Base-by-base conservation (phyloP, 2,113 vertebrate species). In the Camelus dromedarius region DNA sequence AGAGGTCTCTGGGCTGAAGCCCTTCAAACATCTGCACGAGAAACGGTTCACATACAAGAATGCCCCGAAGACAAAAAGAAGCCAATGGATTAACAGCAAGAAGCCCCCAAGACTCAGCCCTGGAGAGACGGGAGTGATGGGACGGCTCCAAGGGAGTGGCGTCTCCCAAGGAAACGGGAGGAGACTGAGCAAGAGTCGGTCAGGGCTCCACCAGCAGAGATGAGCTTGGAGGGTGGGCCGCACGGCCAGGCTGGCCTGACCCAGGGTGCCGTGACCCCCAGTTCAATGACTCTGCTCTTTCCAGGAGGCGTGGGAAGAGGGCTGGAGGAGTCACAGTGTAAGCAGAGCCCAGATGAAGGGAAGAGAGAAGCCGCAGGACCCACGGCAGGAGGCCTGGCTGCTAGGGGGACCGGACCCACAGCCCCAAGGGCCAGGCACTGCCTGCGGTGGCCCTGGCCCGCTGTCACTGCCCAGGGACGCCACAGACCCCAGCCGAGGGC, bases 221-320 rank as follows among this genome's bases (percentile, higher is more conserved):
- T 2, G 7, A 81, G 84, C 76, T 30, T 0, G 15, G 10, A 35
- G 20, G 4, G n/a, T 42, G 0, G 0, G 1, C 32, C 73, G 38
- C 46, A 16, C 28, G 6, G 72, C 46, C 75, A 77, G 48, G 32
- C 0, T 42, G 0, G 50, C 18, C 48, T 6, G 3, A 5, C 48
- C 46, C 30, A 54, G 38, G 5, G 38, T 5, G 38, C 38, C 5
- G 38, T 42, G 38, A 42, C 38, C 38, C 38, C 38, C 38, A 42
- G 38, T 42, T 42, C 38, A 42, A 42, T 42, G 2, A 6, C 32
- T 2, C 32, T 28, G 5, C 66, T 35, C 2, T 4, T 13, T 22
- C 32, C 66, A 3, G 0, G 60, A n/a, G 35, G 10, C 3, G 9
- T 42, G 13, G 56, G 80, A n/a, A 42, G 4, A 8, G 22, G 19